phyloP scores from a whole-genome alignment of 2,888 invertebrate genomes.

The Volucella zonaria region DNA sequence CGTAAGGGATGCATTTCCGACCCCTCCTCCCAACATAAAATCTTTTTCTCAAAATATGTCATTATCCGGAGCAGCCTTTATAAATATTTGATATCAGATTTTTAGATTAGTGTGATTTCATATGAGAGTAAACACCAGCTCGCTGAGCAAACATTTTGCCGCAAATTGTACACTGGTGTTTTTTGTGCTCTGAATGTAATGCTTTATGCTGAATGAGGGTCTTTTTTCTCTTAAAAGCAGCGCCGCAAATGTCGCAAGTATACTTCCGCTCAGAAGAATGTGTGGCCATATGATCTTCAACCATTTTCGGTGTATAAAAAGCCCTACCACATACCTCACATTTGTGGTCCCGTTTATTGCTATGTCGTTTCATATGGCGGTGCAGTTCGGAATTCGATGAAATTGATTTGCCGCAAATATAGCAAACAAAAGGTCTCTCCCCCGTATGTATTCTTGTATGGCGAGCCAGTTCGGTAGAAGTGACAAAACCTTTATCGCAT shows the following conservation, averaged over 20 bases:
- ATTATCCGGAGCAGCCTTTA: too few species aligned
- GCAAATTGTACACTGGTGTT: constrained; percentile 59
- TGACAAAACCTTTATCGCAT: constrained; percentile 64
- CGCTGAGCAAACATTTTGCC: constrained; percentile 62
- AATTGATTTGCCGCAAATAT: constrained; percentile 52
- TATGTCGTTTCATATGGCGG: constrained; percentile 61
- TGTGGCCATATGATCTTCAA: constrained; percentile 59
- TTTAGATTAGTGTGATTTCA: constrained; percentile 49
- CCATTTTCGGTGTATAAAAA: constrained; percentile 48
- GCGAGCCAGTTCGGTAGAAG: constrained; percentile 55
- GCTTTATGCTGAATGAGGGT: constrained; percentile 57
- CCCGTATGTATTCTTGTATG: constrained; percentile 60
- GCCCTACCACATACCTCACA: constrained; percentile 55
- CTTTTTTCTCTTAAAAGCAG: constrained; percentile 59
- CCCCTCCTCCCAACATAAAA: too few species aligned
- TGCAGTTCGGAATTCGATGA: constrained; percentile 31
- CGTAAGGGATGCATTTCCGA: too few species aligned
- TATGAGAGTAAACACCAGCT: constrained; percentile 60
- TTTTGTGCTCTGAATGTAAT: constrained; percentile 51
- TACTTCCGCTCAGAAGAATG: constrained; percentile 58
- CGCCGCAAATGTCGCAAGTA: constrained; percentile 57
- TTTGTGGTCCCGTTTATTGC: constrained; percentile 62
- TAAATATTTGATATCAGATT: too few species aligned
- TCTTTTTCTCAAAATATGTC: too few species aligned
- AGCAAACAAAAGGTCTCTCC: constrained; percentile 49